Percentiles rank a stretch among this genome's conserved stretches.
Conservation (phyloP, 23 tunicate genomes). For the Phallusia fumigata region DNA sequence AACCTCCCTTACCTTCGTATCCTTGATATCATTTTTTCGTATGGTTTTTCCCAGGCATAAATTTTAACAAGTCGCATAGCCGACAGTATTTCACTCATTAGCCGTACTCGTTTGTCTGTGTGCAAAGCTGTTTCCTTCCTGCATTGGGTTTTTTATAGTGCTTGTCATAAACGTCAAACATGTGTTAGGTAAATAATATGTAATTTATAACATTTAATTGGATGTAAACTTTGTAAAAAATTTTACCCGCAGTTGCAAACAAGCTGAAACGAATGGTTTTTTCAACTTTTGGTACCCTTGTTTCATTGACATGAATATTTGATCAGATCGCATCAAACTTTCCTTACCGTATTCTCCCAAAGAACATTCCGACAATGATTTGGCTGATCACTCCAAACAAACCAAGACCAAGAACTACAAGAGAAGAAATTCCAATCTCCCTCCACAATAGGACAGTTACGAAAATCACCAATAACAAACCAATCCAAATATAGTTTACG, state of each 20-base stretch:
- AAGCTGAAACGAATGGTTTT: no score
- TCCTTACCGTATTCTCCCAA: conserved; percentile 65
- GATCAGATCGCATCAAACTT: not conserved
- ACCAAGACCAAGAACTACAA: conserved; percentile 41
- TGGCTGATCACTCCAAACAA: conserved; percentile 32
- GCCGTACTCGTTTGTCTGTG: not conserved
- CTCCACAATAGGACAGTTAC: conserved; percentile 39
- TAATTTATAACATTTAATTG: not conserved
- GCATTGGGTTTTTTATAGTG: not conserved
- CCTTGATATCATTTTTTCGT: not conserved
- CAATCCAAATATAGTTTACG: conserved; percentile 51
- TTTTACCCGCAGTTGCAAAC: not conserved
- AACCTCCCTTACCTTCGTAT: not conserved
- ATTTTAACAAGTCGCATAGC: not conserved
- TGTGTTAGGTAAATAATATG: not conserved
- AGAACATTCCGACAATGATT: conserved; percentile 44
- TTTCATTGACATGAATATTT: no score
- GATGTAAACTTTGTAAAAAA: not conserved
- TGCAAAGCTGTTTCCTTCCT: not conserved
- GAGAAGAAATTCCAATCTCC: conserved; percentile 35
- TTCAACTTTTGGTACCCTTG: no score
- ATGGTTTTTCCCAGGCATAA: conserved; percentile 3
- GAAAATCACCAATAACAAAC: conserved; percentile 31
- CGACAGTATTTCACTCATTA: not conserved
- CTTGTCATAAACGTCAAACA: not conserved